Conservation (phyloP, 2,113 vertebrate species). For the Pteropus alecto region DNA sequence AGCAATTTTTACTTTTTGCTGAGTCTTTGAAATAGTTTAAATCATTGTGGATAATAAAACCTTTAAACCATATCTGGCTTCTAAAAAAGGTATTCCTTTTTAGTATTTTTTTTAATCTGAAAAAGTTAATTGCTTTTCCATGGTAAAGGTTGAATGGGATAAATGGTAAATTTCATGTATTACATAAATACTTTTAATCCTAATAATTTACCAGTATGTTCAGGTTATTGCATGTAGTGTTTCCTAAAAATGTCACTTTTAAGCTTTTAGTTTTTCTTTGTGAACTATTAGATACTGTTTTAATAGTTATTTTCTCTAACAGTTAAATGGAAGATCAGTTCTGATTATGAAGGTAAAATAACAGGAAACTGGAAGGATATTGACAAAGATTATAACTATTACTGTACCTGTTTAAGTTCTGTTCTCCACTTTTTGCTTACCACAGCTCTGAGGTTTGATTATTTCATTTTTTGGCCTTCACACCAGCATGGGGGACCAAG, state of each 20-base stretch:
- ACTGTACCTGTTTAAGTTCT: not conserved
- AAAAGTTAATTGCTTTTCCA: not conserved
- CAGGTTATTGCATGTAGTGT: not conserved
- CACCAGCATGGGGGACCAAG: not conserved
- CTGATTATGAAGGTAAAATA: constrained; percentile 37
- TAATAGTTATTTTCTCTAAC: constrained; percentile 2
- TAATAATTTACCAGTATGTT: not conserved
- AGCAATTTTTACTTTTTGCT: constrained; percentile 41
- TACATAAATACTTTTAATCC: constrained; percentile 9
- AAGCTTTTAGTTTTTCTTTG: not conserved
- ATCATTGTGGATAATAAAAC: constrained; percentile 37
- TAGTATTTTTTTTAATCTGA: not conserved
- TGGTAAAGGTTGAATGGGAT: constrained; percentile 2
- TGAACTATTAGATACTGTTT: constrained; percentile 14
- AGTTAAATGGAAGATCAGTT: constrained; percentile 25
- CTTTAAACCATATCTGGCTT: not conserved
- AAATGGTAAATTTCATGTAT: not conserved
- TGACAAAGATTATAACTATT: not conserved
- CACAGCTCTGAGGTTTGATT: not conserved
- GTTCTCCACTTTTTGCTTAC: not conserved
- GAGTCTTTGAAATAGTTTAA: constrained; percentile 19
- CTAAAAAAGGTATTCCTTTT: not conserved
- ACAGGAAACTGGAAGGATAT: not conserved
- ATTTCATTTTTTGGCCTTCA: constrained; percentile 23
- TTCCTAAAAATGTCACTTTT: not conserved